A percentile compares a stretch with the other conserved stretches of the same genome.
Conservation (phyloP, 92 coral and sea anemone species). For the Epizoanthus stellaris region DNA sequence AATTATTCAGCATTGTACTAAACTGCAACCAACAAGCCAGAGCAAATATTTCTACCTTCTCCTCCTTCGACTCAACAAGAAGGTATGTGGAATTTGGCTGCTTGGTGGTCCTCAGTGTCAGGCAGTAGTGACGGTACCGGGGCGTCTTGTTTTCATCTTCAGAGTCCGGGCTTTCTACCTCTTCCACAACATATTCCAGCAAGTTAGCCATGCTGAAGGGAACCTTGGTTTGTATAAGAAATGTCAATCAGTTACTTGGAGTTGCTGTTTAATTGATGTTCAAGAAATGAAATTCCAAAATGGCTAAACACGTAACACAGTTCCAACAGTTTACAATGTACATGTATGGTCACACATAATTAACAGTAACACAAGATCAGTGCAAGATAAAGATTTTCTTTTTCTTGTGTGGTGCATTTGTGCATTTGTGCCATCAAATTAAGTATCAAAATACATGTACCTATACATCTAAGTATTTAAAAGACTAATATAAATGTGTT, state of each 20-base stretch:
- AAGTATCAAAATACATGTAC: too few species aligned
- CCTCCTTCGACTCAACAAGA: constrained; percentile 81
- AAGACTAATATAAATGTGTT: too few species aligned
- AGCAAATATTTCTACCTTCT: constrained; percentile 52
- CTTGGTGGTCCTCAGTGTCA: constrained; percentile 77
- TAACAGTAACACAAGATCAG: too few species aligned
- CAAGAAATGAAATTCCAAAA: neutral
- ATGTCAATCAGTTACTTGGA: neutral
- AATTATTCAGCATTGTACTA: too few species aligned
- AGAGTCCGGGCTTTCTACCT: constrained; percentile 77
- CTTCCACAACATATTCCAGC: constrained; percentile 86
- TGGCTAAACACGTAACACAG: neutral
- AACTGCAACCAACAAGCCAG: too few species aligned
- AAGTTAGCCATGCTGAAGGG: constrained; percentile 84
- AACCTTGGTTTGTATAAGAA: constrained; percentile 56
- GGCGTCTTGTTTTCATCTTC: constrained; percentile 59
- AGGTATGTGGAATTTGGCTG: constrained; percentile 79
- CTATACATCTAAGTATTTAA: too few species aligned
- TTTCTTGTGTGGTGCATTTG: too few species aligned
- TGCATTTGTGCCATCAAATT: too few species aligned
- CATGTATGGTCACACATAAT: too few species aligned
- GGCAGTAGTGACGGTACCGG: constrained; percentile 80
- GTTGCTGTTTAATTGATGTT: neutral
- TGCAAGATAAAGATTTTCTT: too few species aligned
- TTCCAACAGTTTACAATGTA: too few species aligned